Percentiles rank a stretch among this genome's conserved stretches.
Conservation (phyloP, 2,113 vertebrate genomes). For the Siniperca knerii region DNA sequence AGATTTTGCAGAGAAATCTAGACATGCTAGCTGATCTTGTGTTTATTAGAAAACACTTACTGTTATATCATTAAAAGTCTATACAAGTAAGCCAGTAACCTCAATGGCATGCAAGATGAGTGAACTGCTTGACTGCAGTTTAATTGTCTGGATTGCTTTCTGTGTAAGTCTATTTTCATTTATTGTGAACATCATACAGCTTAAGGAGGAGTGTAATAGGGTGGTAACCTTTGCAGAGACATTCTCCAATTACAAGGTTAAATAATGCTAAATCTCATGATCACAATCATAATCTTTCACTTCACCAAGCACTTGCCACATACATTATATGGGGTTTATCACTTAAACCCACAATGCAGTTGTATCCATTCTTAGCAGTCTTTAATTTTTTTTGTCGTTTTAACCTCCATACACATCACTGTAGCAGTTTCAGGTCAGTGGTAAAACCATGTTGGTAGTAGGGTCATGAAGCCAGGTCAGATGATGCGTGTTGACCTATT, state of each 20-base stretch:
- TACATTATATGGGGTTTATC: background rate
- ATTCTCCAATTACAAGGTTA: background rate
- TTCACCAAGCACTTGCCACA: background rate
- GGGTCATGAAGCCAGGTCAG: background rate
- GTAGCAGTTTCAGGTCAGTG: background rate
- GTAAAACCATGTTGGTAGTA: background rate
- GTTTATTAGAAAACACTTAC: constrained; percentile 3
- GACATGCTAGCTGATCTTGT: background rate
- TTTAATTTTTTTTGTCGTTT: too few species aligned
- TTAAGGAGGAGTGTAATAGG: background rate
- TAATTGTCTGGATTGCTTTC: constrained; percentile 16
- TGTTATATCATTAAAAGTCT: constrained; percentile 20
- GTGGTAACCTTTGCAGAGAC: background rate
- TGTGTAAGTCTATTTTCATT: background rate
- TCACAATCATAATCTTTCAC: background rate
- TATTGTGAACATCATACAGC: background rate
- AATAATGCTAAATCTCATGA: background rate
- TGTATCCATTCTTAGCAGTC: background rate
- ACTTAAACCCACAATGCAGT: background rate
- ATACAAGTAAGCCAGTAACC: constrained; percentile 18
- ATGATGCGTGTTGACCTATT: background rate
- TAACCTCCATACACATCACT: background rate
- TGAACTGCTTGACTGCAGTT: background rate
- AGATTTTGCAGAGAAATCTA: background rate
- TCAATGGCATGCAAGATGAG: background rate